A percentile compares a stretch with the other conserved stretches of the same genome.
phyloP scores from a whole-genome alignment of 1,140 invertebrate species.

The Hormaphis cornu region DNA sequence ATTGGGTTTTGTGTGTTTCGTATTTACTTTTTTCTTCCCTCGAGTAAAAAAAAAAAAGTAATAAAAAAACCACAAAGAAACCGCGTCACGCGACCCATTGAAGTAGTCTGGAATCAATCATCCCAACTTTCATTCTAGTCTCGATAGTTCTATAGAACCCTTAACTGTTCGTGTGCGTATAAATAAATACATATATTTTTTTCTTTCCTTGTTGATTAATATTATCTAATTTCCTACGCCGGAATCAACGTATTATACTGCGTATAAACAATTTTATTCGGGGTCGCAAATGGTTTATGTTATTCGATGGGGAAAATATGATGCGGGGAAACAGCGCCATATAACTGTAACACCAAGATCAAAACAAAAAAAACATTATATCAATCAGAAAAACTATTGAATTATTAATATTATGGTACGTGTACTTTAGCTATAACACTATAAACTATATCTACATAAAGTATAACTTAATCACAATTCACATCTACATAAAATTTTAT shows the following conservation, averaged over 20 bases:
- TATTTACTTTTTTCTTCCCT: background rate
- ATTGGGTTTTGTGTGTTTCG: constrained; percentile 2
- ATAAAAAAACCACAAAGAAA: background rate
- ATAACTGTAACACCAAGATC: too few species aligned
- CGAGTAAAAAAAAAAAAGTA: background rate
- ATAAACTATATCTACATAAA: too few species aligned
- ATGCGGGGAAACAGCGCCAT: background rate
- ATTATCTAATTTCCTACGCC: constrained; percentile 9
- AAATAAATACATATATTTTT: too few species aligned
- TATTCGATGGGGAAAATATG: background rate
- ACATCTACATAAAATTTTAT: too few species aligned
- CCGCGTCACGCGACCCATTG: constrained; percentile 21
- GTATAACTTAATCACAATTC: too few species aligned
- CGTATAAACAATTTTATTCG: background rate
- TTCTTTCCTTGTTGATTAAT: background rate
- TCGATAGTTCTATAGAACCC: background rate
- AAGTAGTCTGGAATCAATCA: constrained; percentile 21
- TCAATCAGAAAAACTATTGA: too few species aligned
- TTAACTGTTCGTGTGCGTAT: too few species aligned
- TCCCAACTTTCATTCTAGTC: background rate
- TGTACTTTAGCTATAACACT: too few species aligned
- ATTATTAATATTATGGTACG: too few species aligned
- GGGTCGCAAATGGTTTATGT: background rate
- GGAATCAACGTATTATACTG: background rate
- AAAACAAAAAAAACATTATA: too few species aligned